Conservation (phyloP, 2,797 vertebrate genomes). For the Argyrosomus regius region DNA sequence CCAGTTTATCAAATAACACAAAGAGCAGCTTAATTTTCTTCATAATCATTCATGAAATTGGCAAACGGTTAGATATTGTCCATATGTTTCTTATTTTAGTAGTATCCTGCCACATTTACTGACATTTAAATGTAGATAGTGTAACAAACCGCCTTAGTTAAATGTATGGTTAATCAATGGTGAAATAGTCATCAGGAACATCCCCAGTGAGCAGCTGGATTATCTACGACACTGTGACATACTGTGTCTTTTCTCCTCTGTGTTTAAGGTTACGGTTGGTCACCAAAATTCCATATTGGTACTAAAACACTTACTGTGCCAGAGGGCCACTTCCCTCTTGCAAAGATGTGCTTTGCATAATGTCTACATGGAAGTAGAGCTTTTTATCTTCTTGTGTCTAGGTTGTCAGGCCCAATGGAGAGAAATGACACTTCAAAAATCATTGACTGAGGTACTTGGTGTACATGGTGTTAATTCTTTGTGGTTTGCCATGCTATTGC, state of each 20-base stretch:
- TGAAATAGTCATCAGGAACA: too few relatives aligned
- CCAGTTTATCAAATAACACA: too few relatives aligned
- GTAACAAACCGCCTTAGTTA: too few relatives aligned
- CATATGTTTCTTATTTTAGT: too few relatives aligned
- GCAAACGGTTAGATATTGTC: too few relatives aligned
- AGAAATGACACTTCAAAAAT: slow-evolving; percentile 62
- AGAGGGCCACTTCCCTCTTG: background rate
- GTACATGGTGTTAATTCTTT: slow-evolving; percentile 36
- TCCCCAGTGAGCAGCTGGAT: background rate
- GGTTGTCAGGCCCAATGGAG: slow-evolving; percentile 51
- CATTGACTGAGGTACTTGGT: slow-evolving; percentile 52
- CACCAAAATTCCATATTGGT: background rate
- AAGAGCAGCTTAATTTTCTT: too few relatives aligned
- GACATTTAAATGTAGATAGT: too few relatives aligned
- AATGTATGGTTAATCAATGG: too few relatives aligned
- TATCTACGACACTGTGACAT: background rate
- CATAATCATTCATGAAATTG: too few relatives aligned
- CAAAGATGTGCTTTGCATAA: slow-evolving; percentile 28
- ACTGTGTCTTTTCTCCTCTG: background rate
- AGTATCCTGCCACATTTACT: too few relatives aligned
- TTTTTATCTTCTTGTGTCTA: slow-evolving; percentile 48
- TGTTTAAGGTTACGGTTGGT: background rate
- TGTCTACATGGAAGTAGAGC: slow-evolving; percentile 14
- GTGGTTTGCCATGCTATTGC: slow-evolving; percentile 35
- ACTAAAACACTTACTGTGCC: background rate